Conservation (phyloP, 2,113 vertebrate genomes). For the Tricholaema leucomelas region DNA sequence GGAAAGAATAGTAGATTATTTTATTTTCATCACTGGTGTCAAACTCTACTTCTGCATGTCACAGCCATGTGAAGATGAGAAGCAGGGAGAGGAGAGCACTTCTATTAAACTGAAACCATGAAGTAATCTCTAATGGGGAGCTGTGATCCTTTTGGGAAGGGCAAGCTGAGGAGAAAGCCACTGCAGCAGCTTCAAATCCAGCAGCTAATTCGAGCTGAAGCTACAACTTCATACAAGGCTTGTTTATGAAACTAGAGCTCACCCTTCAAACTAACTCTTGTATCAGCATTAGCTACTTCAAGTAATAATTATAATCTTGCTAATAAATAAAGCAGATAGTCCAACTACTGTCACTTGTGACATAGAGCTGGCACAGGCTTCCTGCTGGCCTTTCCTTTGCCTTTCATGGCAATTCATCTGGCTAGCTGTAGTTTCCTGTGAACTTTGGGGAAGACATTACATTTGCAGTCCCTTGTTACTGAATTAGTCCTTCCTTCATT, state of each 20-base stretch:
- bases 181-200: neutral
- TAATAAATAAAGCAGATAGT: neutral
- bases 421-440: neutral
- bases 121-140: neutral
- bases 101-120: neutral
- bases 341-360: neutral
- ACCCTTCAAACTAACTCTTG: neutral
- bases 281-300: neutral
- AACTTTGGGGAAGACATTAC: neutral
- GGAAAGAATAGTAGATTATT: neutral
- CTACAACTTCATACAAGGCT: neutral
- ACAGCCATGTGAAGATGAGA: neutral
- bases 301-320: neutral
- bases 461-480: neutral
- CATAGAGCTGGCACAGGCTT: neutral
- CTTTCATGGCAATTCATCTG: neutral
- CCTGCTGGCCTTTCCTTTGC: neutral
- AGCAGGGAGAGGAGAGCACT: neutral
- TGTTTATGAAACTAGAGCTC: neutral
- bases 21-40: neutral
- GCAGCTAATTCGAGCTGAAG: neutral
- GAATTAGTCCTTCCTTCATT: neutral
- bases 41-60: neutral
- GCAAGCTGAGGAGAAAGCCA: neutral
- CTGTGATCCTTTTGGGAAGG: neutral